Base-by-base conservation (phyloP, 2,888 invertebrate species). In the Invenusta paracnida region DNA sequence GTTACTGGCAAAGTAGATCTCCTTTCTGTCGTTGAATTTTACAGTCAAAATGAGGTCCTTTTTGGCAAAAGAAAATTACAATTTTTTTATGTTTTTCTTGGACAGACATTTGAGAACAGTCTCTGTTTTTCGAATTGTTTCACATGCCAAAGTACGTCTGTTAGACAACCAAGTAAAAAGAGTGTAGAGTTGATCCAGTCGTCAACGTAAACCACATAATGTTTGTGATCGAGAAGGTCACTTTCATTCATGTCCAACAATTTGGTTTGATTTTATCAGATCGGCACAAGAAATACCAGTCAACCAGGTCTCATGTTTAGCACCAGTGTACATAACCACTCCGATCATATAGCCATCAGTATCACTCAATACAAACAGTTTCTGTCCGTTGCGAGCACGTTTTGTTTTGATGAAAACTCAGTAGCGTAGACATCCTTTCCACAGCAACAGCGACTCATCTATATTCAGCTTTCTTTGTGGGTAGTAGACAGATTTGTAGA, bases 1-100 rank as follows among this genome's bases (percentile, higher is more conserved):
- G 73, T 73, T 73, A 73, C 73, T 73, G 73, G 73, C 73, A 73
- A 73, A 73, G 73, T 73, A 73, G 2, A 73, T 73, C 73, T 73
- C 17, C 73, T 73, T 73, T 73, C 73, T 73, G 73, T 25, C 73
- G 25, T 73, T 73, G 73, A 73, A 73, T 73, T 73, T 73, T 73
- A 73, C 73, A 73, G 73, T 23, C 73, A 73, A 73, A 73, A 73
- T 73, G 73, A 73, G 73, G 73, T 73, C 73, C 73, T 73, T 25
- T 73, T 73, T 23, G 27, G 2, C 17, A 73, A 25, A 73, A 73
- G 73, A 73, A 73, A 73, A 73, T 73, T 5, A 73, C 73, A 5
- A 5, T 73, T 73, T 25, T 73, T 73, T 5, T 5, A 73, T 13
- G 27, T 73, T 73, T 73, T 73, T 73, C 23, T 73, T 5, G 73